Evolutionary conservation across 2,797 vertebrate genomes (phyloP).

Genomic region (Alectoris magna): DNA sequence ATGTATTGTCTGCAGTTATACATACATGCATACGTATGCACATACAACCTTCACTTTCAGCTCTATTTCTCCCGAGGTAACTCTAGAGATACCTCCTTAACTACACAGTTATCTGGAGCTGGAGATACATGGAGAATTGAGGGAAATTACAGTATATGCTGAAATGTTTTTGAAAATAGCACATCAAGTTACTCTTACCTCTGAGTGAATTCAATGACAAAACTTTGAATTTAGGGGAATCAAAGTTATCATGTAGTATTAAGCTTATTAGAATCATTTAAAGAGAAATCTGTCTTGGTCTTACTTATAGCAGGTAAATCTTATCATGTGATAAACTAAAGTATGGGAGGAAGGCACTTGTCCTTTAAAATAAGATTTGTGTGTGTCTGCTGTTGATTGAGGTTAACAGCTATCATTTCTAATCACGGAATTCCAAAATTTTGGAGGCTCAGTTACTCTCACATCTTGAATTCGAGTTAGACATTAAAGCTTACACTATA

Average conservation of each 20-base stretch:
- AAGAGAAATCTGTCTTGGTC: neutral
- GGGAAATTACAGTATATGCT: neutral
- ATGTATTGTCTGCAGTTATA: neutral
- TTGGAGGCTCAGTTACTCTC: neutral
- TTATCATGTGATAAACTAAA: neutral
- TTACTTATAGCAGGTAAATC: neutral
- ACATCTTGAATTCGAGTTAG: neutral
- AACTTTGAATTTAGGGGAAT: neutral
- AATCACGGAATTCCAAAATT: neutral
- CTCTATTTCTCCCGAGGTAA: neutral
- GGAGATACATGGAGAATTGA: neutral
- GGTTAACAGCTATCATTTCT: neutral
- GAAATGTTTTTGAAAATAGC: neutral
- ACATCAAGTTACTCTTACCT: neutral
- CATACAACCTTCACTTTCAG: neutral
- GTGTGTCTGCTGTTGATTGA: neutral
- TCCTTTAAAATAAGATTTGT: neutral
- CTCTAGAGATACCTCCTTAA: neutral
- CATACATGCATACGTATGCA: neutral
- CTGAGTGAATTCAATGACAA: neutral
- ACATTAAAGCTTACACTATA: neutral
- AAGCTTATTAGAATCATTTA: neutral
- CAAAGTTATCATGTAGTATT: neutral
- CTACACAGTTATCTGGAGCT: neutral
- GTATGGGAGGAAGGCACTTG: neutral